Percentiles rank a stretch among this genome's conserved stretches.
phyloP scores from a whole-genome alignment of 2,888 invertebrate genomes.

The Psylliodes chrysocephalus region DNA sequence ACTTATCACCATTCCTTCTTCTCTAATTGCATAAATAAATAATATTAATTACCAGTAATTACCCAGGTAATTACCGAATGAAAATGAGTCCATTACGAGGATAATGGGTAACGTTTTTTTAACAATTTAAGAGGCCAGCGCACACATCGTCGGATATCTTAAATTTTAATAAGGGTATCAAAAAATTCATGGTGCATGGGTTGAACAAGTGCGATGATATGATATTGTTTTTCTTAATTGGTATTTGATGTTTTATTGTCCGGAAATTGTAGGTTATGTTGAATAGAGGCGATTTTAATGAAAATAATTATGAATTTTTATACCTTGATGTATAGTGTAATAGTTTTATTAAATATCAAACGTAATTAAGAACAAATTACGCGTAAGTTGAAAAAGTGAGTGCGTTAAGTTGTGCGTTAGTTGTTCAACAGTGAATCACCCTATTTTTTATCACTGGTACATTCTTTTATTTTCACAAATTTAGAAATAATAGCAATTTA shows the following conservation, averaged over 20 bases:
- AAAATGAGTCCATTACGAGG: constrained; percentile 23
- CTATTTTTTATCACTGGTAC: no score
- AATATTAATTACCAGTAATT: constrained; percentile 40
- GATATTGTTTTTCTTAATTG: constrained; percentile 13
- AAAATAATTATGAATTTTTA: no score
- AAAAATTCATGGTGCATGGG: constrained; percentile 15
- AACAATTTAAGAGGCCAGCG: constrained; percentile 16
- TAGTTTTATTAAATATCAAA: no score
- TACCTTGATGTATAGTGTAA: no score
- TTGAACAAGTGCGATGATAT: constrained; percentile 17
- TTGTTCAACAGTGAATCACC: no score
- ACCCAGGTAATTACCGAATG: constrained; percentile 35
- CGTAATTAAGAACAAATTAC: no score
- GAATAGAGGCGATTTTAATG: no score
- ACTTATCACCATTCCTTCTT: constrained; percentile 19
- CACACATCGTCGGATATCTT: constrained; percentile 13
- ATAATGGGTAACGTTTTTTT: constrained; percentile 15
- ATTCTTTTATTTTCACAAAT: no score
- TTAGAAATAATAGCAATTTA: no score
- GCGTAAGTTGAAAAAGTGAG: no score
- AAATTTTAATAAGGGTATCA: constrained; percentile 19
- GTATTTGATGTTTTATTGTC: constrained; percentile 12
- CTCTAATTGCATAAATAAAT: constrained; percentile 39
- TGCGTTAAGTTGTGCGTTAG: no score
- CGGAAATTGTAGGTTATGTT: constrained; percentile 14